A percentile compares a stretch with the other conserved stretches of the same genome.
These are phyloP conservation scores for Megathymus violae DNA, from an alignment of 1,140 invertebrate species.

Conservation along the genomic window DNA sequence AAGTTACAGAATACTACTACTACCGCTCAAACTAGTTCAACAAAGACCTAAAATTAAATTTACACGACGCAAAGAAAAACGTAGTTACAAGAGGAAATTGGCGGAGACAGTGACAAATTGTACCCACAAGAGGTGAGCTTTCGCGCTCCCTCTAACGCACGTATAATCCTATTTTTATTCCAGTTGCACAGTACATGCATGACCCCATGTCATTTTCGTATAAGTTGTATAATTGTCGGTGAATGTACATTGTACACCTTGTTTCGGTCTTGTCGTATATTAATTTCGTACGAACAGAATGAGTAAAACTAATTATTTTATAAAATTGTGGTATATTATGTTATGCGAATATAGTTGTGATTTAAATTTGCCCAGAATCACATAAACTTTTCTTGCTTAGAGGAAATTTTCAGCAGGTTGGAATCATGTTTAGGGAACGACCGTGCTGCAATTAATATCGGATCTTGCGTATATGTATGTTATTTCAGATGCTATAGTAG, in stretches of 20 bases:
- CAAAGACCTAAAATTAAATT: conserved; percentile 81
- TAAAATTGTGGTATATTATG: no score
- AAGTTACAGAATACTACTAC: conserved; percentile 45
- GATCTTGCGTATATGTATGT: no score
- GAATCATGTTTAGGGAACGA: no score
- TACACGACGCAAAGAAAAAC: conserved; percentile 80
- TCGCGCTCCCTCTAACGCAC: conserved; percentile 54
- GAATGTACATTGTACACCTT: conserved; percentile 18
- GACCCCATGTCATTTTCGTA: conserved; percentile 16
- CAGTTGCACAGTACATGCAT: conserved; percentile 24
- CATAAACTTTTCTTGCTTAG: no score
- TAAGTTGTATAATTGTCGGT: conserved; percentile 35
- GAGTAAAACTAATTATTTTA: no score
- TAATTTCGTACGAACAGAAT: neutral
- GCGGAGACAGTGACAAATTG: conserved; percentile 81
- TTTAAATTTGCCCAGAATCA: no score
- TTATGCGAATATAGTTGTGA: no score
- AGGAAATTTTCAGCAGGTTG: no score
- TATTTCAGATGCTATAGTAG: no score
- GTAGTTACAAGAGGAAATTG: conserved; percentile 82
- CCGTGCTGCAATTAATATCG: no score
- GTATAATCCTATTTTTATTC: conserved; percentile 44
- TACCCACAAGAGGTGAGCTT: conserved; percentile 66
- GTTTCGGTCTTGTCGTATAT: no score
- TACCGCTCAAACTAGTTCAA: conserved; percentile 68